Evolutionary conservation across 2,797 vertebrate species (phyloP), one percentile per base, ranked within the genome.

Genomic region (Macrochelys suwanniensis): DNA sequence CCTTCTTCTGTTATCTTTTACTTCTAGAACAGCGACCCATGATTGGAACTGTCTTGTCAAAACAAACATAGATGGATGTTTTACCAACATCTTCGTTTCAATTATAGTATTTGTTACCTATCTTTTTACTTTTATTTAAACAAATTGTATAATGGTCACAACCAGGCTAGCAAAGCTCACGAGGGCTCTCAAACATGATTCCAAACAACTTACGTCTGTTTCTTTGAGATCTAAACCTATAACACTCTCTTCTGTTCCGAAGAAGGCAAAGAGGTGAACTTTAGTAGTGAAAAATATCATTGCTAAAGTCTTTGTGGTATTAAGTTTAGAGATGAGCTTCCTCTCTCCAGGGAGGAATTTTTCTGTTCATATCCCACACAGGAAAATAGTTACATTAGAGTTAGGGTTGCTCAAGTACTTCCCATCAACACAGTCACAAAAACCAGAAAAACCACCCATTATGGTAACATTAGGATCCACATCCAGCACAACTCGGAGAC

Each of bases 321-420:
- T 12, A 25, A 96, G 81, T 57, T 90, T 51, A 78, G 28, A 77
- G 45, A 49, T 47, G 21, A 1, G 74, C 89, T 96, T 96, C 90
- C 77, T 81, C 80, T 91, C 93, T 95, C 92, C 81, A 17, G 28
- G 37, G 68, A 90, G 49, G 19, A 94, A 81, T 53, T 61, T 28
- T 77, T 42, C 7, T 90, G 42, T 31, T 15, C 23, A 61, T 91
- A 91, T 28, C 92, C 84, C 77, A 89, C 26, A 54, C 16, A 89
- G 96, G 16, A 53, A 94, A 88, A 59, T 0, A 53, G 82, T 97
- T 97, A 47, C 45, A 2, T 74, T 96, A 94, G 53, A 94, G 71
- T 37, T 83, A 92, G 92, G 25, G 15, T 77, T 77, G 26, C 74
- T 49, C 74, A 77, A 77, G 45, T 28, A 87, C 85, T 96, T 94